Evolutionary conservation across 2,113 vertebrate species (phyloP).

Genomic region (Antechinus stuartii): DNA sequence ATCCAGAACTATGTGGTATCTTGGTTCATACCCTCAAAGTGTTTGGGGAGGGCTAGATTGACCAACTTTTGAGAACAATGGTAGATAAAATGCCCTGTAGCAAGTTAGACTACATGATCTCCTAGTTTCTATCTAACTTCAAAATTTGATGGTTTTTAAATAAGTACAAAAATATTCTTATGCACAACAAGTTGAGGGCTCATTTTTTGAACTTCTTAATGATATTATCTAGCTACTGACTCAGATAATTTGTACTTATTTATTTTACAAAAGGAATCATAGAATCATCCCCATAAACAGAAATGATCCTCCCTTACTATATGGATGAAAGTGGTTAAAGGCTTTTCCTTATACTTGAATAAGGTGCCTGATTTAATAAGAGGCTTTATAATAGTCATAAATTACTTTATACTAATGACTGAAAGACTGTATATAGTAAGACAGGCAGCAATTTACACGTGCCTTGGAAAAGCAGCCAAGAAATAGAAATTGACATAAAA

Average conservation of each 20-base stretch:
- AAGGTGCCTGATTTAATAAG: neutral
- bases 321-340: neutral
- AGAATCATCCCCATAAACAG: neutral
- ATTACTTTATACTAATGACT: neutral
- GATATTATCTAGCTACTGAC: neutral
- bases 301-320: neutral
- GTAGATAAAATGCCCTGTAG: neutral
- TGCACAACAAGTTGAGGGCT: neutral
- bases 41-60: neutral
- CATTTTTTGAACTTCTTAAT: conserved; percentile 27
- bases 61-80: neutral
- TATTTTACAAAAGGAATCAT: neutral
- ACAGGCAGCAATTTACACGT: neutral
- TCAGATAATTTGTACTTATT: neutral
- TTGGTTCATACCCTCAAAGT: neutral
- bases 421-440: neutral
- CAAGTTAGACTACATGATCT: neutral
- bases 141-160: neutral
- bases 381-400: neutral
- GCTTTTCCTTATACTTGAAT: neutral
- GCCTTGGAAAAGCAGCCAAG: conserved; percentile 9
- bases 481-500: neutral
- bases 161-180: neutral
- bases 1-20: neutral
- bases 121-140: neutral